Evolutionary conservation across 2,113 vertebrate species (phyloP).

Genomic region (Argyrosomus japonicus): DNA sequence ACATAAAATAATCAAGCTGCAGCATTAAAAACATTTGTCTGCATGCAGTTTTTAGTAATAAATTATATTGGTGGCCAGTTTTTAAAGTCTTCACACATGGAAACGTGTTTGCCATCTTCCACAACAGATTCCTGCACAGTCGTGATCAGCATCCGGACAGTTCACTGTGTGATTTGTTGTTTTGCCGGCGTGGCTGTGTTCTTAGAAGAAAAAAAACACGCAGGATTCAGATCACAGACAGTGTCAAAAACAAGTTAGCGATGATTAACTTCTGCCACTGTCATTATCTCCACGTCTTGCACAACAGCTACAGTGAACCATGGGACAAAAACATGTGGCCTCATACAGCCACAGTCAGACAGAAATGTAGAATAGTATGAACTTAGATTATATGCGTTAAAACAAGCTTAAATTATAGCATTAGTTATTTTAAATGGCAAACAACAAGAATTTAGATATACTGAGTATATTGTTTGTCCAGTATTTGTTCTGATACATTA

Average conservation of each 20-base stretch:
- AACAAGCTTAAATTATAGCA: not conserved
- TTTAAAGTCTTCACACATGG: no score
- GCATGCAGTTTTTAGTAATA: not conserved
- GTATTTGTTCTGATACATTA: no score
- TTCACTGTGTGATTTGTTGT: not conserved
- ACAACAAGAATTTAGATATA: not conserved
- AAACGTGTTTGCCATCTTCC: not conserved
- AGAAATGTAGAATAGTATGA: not conserved
- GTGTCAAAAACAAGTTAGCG: slow-evolving; percentile 63
- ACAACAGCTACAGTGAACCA: slow-evolving; percentile 29
- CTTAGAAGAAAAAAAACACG: not conserved
- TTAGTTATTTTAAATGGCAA: not conserved
- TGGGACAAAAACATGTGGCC: slow-evolving; percentile 2
- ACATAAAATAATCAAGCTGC: not conserved
- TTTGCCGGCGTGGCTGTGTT: not conserved
- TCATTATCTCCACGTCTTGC: slow-evolving; percentile 44
- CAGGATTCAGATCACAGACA: not conserved
- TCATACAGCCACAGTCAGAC: not conserved
- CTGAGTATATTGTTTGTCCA: no score
- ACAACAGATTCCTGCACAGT: not conserved
- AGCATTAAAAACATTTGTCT: not conserved
- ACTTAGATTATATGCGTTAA: not conserved
- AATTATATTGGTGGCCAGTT: not conserved
- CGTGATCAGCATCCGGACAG: not conserved
- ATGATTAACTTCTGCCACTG: slow-evolving; percentile 50